Evolutionary conservation across 2,113 vertebrate species (phyloP).

Genomic region (Romanogobio albipinnatus): DNA sequence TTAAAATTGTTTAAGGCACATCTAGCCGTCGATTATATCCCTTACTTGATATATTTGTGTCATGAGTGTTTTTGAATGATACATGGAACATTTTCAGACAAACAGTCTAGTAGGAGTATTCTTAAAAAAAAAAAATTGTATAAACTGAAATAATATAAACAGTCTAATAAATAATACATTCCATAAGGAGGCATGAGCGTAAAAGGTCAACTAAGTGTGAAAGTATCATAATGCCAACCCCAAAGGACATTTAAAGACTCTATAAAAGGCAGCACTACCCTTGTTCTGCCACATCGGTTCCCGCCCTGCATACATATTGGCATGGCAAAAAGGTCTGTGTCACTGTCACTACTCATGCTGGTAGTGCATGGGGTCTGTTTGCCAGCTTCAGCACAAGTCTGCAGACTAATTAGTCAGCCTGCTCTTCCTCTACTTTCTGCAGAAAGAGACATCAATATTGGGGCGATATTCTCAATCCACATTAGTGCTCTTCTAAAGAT

Average conservation of each 20-base stretch:
- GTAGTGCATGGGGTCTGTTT: not conserved
- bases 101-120: no score
- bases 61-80: no score
- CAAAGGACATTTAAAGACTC: conserved; percentile 6
- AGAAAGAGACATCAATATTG: conserved; percentile 49
- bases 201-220: not conserved
- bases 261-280: not conserved
- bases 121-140: no score
- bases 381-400: not conserved
- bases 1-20: no score
- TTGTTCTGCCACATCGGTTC: not conserved
- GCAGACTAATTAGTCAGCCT: conserved; percentile 39
- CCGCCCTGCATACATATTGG: not conserved
- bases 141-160: not conserved
- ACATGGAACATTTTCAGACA: no score
- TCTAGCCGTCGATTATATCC: no score
- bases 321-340: not conserved
- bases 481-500: conserved; percentile 35
- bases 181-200: not conserved
- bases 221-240: not conserved
- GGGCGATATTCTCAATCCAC: conserved; percentile 55
- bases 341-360: not conserved
- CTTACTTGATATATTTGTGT: no score
- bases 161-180: not conserved
- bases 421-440: conserved; percentile 29